These are phyloP conservation scores for Muscidifurax raptorellus DNA, from an alignment of 1,140 invertebrate species.

Conservation along the genomic window DNA sequence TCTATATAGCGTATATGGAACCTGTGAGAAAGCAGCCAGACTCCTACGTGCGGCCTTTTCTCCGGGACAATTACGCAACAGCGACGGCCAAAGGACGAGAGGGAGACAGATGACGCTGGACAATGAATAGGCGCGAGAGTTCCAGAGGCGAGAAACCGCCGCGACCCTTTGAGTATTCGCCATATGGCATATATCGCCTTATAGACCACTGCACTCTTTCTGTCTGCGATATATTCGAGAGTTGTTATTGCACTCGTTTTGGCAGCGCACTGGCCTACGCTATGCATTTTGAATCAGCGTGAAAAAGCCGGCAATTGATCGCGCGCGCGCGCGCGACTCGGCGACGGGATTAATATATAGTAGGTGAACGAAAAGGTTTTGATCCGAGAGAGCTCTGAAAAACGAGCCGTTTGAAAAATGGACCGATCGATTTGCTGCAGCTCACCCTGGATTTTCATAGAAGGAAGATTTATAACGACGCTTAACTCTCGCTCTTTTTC, in stretches of 20 bases:
- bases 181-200: not conserved
- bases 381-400: not conserved
- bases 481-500: not conserved
- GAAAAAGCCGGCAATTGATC: too few relatives aligned
- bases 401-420: slow-evolving; percentile 10
- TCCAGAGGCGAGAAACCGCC: not conserved
- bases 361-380: not conserved
- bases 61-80: not conserved
- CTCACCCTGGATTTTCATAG: not conserved
- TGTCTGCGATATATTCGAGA: not conserved
- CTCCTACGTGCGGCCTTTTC: not conserved
- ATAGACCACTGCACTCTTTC: not conserved
- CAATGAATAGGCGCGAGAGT: not conserved
- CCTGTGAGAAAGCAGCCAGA: not conserved
- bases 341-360: not conserved
- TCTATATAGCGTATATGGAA: not conserved
- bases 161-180: not conserved
- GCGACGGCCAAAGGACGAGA: not conserved
- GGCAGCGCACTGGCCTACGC: too few relatives aligned
- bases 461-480: not conserved
- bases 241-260: too few relatives aligned
- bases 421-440: not conserved
- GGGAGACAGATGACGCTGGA: not conserved
- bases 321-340: not conserved
- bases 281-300: too few relatives aligned